Conservation (phyloP, 2,888 invertebrate species). For the Leptothorax acervorum region DNA sequence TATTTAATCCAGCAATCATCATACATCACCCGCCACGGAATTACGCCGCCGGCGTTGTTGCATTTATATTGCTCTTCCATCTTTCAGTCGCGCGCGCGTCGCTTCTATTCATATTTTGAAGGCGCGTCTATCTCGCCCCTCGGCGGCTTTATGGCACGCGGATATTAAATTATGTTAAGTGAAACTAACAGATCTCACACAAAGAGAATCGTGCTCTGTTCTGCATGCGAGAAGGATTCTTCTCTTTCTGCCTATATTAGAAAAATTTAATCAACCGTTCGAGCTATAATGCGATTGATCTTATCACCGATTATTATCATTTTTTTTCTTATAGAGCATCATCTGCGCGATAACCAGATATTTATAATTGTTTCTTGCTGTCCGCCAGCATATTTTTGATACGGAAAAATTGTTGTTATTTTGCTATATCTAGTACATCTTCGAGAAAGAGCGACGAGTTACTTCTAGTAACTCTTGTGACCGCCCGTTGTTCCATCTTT, state of each 20-base stretch:
- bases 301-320: neutral
- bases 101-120: slow-evolving; percentile 50
- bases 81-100: slow-evolving; percentile 43
- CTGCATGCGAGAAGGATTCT: neutral
- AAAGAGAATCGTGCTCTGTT: slow-evolving; percentile 23
- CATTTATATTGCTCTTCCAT: slow-evolving; percentile 55
- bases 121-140: slow-evolving; percentile 17
- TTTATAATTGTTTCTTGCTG: neutral
- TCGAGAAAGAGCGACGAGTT: neutral
- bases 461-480: neutral
- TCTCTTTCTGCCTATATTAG: neutral
- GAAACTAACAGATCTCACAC: slow-evolving; percentile 32
- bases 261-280: neutral
- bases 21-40: slow-evolving; percentile 46
- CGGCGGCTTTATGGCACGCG: slow-evolving; percentile 26
- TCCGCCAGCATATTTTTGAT: neutral
- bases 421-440: neutral
- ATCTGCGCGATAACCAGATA: neutral
- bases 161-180: slow-evolving; percentile 47
- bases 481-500: slow-evolving; percentile 10
- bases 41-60: slow-evolving; percentile 30
- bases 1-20: slow-evolving; percentile 54
- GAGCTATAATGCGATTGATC: neutral
- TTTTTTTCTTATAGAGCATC: neutral
- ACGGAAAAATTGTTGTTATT: slow-evolving; percentile 2